Evolutionary conservation across 2,888 invertebrate species (phyloP), one percentile per base, ranked within the genome.

Genomic region (Agriotes lineatus): DNA sequence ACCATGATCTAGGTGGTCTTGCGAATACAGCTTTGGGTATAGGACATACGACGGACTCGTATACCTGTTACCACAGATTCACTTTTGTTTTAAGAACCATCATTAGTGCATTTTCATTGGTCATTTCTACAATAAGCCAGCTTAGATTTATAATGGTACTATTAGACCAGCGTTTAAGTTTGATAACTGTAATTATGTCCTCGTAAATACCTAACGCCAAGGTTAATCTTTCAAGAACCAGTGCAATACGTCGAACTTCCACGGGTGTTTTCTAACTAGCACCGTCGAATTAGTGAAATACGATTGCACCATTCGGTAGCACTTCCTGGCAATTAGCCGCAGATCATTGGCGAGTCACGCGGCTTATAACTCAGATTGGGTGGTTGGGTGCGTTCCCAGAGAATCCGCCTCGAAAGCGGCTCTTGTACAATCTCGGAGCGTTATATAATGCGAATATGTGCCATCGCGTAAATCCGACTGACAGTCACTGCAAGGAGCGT

Each of bases 391-490:
- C 39, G 62, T 62, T 59, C 42, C 33, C n/a, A 35, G 10, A 19
- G 35, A 56, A 56, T 58, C 30, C 39, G 42, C 35, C 14, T 44
- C 19, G 25, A 35, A 64, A 45, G 63, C 57, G 20, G 19, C 19
- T 35, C 5, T 64, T 56, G 9, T 45, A 57, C 20, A 64, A 64
- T 56, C 56, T 64, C 56, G 35, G 33, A 64, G 19, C 56, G 44
- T 64, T 64, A 64, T 64, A 58, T 58, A 65, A 65, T 20, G 16
- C 18, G 58, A 65, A 65, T 50, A 65, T 65, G 65, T 65, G 65
- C 65, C 65, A 65, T 65, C 65, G 39, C 50, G 58, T 65, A 65
- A 65, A 57, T 57, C 45, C 39, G 33, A 52, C 57, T 50, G 50
- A 48, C 65, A 58, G 48, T 65, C 65, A 58, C 58, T 37, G 39